These are phyloP conservation scores for Orchesella cincta DNA, from an alignment of 1,140 invertebrate genomes.

Conservation along the genomic window DNA sequence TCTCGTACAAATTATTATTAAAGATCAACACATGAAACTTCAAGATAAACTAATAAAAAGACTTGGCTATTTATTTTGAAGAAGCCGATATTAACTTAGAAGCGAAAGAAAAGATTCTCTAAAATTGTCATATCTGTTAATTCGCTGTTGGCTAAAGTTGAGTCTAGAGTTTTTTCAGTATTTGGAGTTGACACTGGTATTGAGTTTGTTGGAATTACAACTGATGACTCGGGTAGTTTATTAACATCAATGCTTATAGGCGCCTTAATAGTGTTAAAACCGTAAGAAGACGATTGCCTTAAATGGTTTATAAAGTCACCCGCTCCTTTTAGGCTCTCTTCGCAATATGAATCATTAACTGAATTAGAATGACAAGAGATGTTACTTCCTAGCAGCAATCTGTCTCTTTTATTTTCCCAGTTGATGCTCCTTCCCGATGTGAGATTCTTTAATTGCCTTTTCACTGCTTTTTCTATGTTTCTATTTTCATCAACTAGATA, in stretches of 20 bases:
- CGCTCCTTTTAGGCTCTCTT: background rate
- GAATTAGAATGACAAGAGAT: no score
- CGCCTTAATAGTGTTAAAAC: background rate
- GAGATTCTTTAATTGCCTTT: background rate
- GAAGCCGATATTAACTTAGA: no score
- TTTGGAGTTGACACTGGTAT: no score
- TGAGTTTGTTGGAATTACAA: no score
- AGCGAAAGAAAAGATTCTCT: constrained; percentile 12
- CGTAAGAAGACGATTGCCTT: background rate
- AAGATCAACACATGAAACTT: no score
- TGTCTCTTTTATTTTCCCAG: background rate
- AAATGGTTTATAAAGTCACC: background rate
- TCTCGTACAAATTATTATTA: no score
- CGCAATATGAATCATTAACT: no score
- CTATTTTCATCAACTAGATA: background rate
- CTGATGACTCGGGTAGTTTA: no score
- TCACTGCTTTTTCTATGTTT: background rate
- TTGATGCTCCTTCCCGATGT: background rate
- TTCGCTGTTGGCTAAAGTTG: background rate
- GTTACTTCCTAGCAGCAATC: background rate
- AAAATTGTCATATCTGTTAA: background rate
- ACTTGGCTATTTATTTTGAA: no score
- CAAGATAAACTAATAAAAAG: no score
- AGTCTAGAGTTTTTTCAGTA: no score
- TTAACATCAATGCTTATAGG: no score